These are phyloP conservation scores for Trypoxylon attenuatum DNA, from an alignment of 2,888 invertebrate genomes.

Conservation along the genomic window DNA sequence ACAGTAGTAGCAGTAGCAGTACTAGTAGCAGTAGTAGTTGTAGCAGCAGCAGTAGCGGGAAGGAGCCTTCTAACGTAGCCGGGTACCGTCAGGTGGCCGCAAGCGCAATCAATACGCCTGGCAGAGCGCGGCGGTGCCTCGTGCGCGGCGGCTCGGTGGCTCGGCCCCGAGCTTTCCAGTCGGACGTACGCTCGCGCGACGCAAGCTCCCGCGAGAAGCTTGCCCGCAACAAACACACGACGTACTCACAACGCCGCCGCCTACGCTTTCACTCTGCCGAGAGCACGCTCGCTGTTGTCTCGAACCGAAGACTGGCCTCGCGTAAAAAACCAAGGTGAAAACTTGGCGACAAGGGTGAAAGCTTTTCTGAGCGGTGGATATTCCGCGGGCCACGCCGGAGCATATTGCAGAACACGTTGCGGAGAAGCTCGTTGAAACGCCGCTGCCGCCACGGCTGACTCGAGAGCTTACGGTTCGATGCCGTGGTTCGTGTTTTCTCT, in stretches of 20 bases:
- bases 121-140: slow-evolving; percentile 48
- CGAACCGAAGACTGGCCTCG: background rate
- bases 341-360: slow-evolving; percentile 11
- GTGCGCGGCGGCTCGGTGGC: slow-evolving; percentile 49
- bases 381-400: background rate
- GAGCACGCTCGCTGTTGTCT: background rate
- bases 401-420: background rate
- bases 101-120: slow-evolving; percentile 48
- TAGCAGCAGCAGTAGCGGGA: too few species aligned
- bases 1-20: too few species aligned
- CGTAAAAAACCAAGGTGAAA: background rate
- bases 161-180: slow-evolving; percentile 65
- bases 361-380: background rate
- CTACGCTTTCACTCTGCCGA: background rate
- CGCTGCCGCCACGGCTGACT: background rate
- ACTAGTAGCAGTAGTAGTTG: too few species aligned
- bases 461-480: background rate
- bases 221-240: background rate
- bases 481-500: too few species aligned
- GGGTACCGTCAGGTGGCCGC: slow-evolving; percentile 45
- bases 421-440: background rate
- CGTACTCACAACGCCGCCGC: background rate
- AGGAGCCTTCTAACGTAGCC: slow-evolving; percentile 42
- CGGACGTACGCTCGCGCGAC: slow-evolving; percentile 60
- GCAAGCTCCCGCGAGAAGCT: slow-evolving; percentile 54